Conservation (phyloP, 2,797 vertebrate genomes). For the Lacerta agilis region DNA sequence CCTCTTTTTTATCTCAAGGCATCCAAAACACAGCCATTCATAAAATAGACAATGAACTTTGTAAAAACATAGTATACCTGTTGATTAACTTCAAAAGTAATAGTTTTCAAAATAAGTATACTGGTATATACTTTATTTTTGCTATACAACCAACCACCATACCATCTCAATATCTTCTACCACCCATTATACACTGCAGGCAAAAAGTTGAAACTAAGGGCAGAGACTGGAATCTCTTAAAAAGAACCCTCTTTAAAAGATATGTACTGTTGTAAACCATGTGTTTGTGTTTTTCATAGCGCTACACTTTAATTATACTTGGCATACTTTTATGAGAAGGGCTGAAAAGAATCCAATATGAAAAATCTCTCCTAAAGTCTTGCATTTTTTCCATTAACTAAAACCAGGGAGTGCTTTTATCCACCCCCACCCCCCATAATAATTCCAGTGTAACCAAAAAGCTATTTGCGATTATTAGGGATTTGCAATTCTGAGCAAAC, state of each 20-base stretch:
- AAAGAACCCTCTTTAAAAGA: conserved; percentile 53
- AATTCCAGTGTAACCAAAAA: conserved; percentile 36
- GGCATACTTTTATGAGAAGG: conserved; percentile 47
- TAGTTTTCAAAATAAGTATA: conserved; percentile 16
- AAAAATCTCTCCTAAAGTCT: conserved; percentile 61
- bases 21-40: not conserved
- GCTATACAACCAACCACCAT: conserved; percentile 36
- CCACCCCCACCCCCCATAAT: not conserved
- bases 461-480: conserved; percentile 59
- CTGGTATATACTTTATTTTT: conserved; percentile 43
- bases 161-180: conserved; percentile 44
- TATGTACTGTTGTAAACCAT: conserved; percentile 50
- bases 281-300: conserved; percentile 54
- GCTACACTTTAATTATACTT: conserved; percentile 49
- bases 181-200: conserved; percentile 34
- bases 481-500: conserved; percentile 64
- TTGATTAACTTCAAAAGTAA: not conserved
- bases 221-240: conserved; percentile 48
- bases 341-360: conserved; percentile 34
- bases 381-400: conserved; percentile 48
- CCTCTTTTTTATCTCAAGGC: not conserved
- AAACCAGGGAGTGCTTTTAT: conserved; percentile 56
- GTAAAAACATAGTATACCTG: not conserved
- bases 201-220: conserved; percentile 49
- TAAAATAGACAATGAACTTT: not conserved